phyloP scores from a whole-genome alignment of 2,797 vertebrate genomes.

The Morelia viridis region DNA sequence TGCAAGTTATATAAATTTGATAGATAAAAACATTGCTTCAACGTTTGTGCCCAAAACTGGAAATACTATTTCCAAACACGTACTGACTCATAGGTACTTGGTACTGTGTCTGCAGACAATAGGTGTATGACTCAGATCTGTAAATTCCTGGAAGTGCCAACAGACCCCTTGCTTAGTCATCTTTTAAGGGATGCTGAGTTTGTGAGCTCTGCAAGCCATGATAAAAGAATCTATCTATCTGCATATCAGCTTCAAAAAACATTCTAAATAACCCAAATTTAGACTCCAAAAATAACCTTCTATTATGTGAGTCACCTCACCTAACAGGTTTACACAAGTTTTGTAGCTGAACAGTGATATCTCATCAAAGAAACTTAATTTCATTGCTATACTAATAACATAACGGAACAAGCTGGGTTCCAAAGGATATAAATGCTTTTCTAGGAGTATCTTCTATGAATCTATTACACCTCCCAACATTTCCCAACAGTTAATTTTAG shows the following conservation, averaged over 20 bases:
- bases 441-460: conserved; percentile 54
- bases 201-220: conserved; percentile 76
- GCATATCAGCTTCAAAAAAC: conserved; percentile 61
- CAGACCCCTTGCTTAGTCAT: conserved; percentile 80
- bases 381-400: conserved; percentile 62
- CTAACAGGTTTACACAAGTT: conserved; percentile 73
- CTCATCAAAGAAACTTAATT: conserved; percentile 69
- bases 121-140: conserved; percentile 79
- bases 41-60: conserved; percentile 61
- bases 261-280: conserved; percentile 77
- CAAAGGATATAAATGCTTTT: conserved; percentile 58
- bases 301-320: conserved; percentile 76
- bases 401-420: conserved; percentile 53
- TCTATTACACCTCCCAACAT: conserved; percentile 40
- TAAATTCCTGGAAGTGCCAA: conserved; percentile 79
- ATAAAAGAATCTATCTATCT: conserved; percentile 74
- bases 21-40: conserved; percentile 55
- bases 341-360: conserved; percentile 65
- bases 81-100: conserved; percentile 77
- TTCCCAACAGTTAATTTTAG: conserved; percentile 50
- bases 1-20: conserved; percentile 59
- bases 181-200: conserved; percentile 77
- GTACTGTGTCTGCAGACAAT: conserved; percentile 74
- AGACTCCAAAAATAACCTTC: conserved; percentile 80
- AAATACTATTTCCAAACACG: conserved; percentile 71